A percentile compares a stretch with the other conserved stretches of the same genome.
Evolutionary conservation across 2,888 invertebrate species (phyloP).

Genomic region (Sminthurinus aureus): DNA sequence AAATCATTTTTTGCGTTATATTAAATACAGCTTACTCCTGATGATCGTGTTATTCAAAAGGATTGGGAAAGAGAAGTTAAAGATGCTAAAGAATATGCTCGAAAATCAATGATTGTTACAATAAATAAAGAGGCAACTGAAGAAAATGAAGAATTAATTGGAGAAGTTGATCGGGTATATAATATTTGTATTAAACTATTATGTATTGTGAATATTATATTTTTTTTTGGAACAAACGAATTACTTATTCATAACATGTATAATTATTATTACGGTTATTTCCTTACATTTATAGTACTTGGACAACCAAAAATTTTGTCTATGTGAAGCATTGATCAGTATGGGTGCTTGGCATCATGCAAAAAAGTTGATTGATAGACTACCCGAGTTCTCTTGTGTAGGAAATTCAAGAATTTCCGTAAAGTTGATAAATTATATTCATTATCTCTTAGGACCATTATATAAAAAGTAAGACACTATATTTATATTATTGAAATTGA

Average conservation of each 20-base stretch:
- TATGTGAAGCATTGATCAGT: slow-evolving; percentile 86
- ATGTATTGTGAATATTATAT: no score
- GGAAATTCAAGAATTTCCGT: slow-evolving; percentile 73
- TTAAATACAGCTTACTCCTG: slow-evolving; percentile 76
- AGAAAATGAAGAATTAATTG: slow-evolving; percentile 35
- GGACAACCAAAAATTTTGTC: slow-evolving; percentile 90
- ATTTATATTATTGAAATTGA: background rate
- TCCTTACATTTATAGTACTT: slow-evolving; percentile 63
- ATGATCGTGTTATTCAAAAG: slow-evolving; percentile 80
- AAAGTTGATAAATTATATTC: slow-evolving; percentile 82
- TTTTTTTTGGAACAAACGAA: no score
- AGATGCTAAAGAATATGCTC: slow-evolving; percentile 86
- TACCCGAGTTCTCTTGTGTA: slow-evolving; percentile 82
- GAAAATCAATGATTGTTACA: slow-evolving; percentile 71
- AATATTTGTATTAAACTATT: no score
- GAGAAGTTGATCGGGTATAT: slow-evolving; percentile 33
- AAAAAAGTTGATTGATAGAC: slow-evolving; percentile 76
- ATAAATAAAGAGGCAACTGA: slow-evolving; percentile 62
- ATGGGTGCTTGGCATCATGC: slow-evolving; percentile 93
- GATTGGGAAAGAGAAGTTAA: slow-evolving; percentile 83
- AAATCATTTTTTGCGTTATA: slow-evolving; percentile 18
- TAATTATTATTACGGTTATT: no score
- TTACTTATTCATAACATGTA: no score
- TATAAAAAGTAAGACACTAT: slow-evolving; percentile 76
- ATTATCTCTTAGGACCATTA: slow-evolving; percentile 84